A percentile compares a stretch with the other conserved stretches of the same genome.
Evolutionary conservation across 2,888 invertebrate genomes (phyloP).

Genomic region (Apodemia mormo): DNA sequence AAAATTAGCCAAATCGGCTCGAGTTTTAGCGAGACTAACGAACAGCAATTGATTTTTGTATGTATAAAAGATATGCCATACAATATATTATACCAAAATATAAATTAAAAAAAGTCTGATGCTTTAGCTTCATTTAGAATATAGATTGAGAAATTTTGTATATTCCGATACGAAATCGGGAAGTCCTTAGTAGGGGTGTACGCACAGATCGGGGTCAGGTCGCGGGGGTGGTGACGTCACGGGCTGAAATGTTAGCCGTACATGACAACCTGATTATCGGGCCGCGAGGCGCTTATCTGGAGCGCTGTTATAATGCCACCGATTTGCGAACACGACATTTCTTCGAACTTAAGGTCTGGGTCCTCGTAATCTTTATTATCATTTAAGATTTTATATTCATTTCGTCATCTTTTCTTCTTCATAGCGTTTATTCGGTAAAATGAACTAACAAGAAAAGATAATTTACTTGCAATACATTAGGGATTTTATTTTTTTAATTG

Average conservation of each 20-base stretch:
- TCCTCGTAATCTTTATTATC: constrained; percentile 13
- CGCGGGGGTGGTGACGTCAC: constrained; percentile 54
- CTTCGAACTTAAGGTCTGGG: constrained; percentile 5
- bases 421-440: background rate
- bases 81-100: too few species aligned
- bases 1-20: too few species aligned
- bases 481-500: too few species aligned
- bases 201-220: constrained; percentile 40
- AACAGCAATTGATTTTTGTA: too few species aligned
- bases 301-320: constrained; percentile 15
- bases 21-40: too few species aligned
- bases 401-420: background rate
- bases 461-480: too few species aligned
- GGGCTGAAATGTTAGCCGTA: constrained; percentile 29
- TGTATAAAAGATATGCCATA: too few species aligned
- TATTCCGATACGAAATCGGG: constrained; percentile 3
- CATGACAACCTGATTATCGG: constrained; percentile 27
- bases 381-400: constrained; percentile 11
- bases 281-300: constrained; percentile 22
- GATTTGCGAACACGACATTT: constrained; percentile 22
- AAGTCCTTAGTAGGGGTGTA: constrained; percentile 44
- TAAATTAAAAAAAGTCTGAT: too few species aligned
- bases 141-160: background rate
- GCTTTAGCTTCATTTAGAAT: too few species aligned
- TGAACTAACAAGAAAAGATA: too few species aligned